Percentiles rank a stretch among this genome's conserved stretches.
These are phyloP conservation scores for Ceratotherium simum DNA, from an alignment of 2,113 vertebrate genomes.

Conservation along the genomic window DNA sequence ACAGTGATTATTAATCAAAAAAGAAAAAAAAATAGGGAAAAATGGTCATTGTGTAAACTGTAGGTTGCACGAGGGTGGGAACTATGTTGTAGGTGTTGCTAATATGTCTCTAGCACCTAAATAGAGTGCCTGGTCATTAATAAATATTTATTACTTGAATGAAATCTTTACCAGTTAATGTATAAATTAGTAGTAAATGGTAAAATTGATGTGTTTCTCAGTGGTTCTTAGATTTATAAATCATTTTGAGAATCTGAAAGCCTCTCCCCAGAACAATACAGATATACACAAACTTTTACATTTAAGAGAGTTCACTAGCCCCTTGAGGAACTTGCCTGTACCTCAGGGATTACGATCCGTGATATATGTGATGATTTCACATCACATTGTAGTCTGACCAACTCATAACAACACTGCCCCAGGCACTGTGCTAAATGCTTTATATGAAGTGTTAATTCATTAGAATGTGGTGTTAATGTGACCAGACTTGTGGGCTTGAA, in stretches of 20 bases:
- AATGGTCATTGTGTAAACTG: background rate
- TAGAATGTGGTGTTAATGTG: background rate
- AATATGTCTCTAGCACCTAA: background rate
- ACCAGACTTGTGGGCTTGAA: background rate
- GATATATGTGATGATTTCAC: background rate
- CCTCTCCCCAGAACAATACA: background rate
- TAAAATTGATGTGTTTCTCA: constrained; percentile 1
- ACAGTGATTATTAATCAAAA: background rate
- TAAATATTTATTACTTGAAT: background rate
- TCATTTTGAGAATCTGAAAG: constrained; percentile 20
- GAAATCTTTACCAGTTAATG: background rate
- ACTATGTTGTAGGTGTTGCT: background rate
- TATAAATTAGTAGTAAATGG: constrained; percentile 31
- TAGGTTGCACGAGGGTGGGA: background rate
- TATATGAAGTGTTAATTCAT: constrained; percentile 11
- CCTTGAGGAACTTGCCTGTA: background rate
- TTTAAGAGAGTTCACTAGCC: background rate
- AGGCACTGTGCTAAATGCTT: background rate
- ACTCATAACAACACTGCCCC: background rate
- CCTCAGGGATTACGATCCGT: background rate
- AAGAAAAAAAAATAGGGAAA: background rate
- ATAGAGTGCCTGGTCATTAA: background rate
- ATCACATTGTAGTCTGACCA: background rate
- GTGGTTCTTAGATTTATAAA: background rate
- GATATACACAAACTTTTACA: background rate